phyloP scores from a whole-genome alignment of 2,888 invertebrate species.

The Nycteola revayana region DNA sequence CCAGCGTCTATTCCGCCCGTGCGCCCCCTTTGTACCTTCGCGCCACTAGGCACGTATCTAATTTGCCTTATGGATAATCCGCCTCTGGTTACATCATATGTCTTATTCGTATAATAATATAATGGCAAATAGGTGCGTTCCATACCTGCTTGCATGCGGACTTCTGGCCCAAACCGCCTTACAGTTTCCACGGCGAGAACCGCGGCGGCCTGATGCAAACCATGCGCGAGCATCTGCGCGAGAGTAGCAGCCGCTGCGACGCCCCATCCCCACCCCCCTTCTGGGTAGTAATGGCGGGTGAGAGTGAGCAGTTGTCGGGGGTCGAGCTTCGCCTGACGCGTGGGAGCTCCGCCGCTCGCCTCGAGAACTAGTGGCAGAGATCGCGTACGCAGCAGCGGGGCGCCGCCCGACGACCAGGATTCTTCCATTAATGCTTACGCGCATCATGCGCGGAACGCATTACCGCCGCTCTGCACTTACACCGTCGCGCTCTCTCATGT shows the following conservation, averaged over 20 bases:
- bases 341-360: constrained; percentile 69
- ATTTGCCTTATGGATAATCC: too few relatives aligned
- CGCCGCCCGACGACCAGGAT: constrained; percentile 81
- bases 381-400: constrained; percentile 84
- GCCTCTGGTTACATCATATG: too few relatives aligned
- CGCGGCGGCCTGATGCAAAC: constrained; percentile 86
- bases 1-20: too few relatives aligned
- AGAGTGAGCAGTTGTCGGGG: constrained; percentile 84
- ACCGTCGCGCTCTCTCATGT: constrained; percentile 56
- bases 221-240: constrained; percentile 88
- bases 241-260: constrained; percentile 87
- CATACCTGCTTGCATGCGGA: constrained; percentile 85
- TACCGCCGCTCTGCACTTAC: constrained; percentile 58
- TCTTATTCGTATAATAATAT: too few relatives aligned
- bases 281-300: constrained; percentile 92
- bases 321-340: constrained; percentile 74
- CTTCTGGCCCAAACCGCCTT: constrained; percentile 82
- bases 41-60: too few relatives aligned
- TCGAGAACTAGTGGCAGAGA: constrained; percentile 85
- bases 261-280: constrained; percentile 95
- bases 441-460: constrained; percentile 73
- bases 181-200: constrained; percentile 82
- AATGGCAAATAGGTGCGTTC: too few relatives aligned
- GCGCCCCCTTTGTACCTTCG: too few relatives aligned
- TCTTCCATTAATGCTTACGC: constrained; percentile 78